Conservation (phyloP, 2,888 invertebrate species). For the Ypsolopha sequella region DNA sequence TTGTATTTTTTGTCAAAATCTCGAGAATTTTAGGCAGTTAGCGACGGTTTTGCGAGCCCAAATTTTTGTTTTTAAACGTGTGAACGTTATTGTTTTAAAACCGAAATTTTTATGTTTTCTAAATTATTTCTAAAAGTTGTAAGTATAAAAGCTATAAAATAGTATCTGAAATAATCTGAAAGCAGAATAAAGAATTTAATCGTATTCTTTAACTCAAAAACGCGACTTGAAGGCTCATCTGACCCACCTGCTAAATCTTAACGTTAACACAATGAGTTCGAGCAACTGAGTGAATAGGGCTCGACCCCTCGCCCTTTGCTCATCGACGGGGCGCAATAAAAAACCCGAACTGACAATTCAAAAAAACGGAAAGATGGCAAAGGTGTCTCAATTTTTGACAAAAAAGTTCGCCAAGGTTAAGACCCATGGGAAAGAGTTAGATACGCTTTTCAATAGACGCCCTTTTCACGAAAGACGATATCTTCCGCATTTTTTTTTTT, state of each 20-base stretch:
- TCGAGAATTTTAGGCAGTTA: no score
- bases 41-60: no score
- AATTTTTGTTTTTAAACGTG: no score
- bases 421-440: constrained; percentile 71
- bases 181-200: no score
- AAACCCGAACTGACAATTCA: constrained; percentile 32
- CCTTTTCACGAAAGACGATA: constrained; percentile 39
- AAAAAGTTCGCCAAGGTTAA: constrained; percentile 62
- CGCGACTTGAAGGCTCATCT: constrained; percentile 20
- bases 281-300: constrained; percentile 33
- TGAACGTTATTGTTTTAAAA: no score
- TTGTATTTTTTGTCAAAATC: no score
- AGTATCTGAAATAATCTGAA: no score
- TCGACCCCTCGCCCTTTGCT: constrained; percentile 46
- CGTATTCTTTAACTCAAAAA: constrained; percentile 20
- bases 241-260: constrained; percentile 62
- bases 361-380: constrained; percentile 65
- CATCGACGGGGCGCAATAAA: constrained; percentile 26
- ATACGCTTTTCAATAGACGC: constrained; percentile 35
- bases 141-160: no score
- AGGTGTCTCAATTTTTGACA: constrained; percentile 64
- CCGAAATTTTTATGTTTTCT: no score
- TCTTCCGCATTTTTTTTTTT: constrained; percentile 55
- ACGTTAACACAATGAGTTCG: constrained; percentile 31
- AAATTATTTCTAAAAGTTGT: no score